Evolutionary conservation across 2,888 invertebrate species (phyloP).

Genomic region (Drosophila basisetae): DNA sequence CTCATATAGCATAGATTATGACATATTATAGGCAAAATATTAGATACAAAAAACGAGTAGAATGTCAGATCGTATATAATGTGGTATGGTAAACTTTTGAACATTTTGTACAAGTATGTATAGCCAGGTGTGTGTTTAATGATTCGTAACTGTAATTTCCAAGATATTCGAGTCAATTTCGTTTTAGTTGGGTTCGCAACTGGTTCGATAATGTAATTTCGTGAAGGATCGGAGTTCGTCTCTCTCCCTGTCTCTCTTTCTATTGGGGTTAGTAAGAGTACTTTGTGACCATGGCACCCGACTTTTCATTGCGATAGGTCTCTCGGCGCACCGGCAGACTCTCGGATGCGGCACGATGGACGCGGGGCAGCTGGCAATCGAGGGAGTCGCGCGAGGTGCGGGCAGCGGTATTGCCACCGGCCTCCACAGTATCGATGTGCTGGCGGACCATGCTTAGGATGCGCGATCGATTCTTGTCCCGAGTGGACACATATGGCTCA

Average conservation of each 20-base stretch:
- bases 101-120: slow-evolving; percentile 27
- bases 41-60: slow-evolving; percentile 47
- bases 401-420: slow-evolving; percentile 86
- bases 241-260: neutral
- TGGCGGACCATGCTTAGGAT: slow-evolving; percentile 88
- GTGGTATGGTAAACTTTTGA: slow-evolving; percentile 18
- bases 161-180: slow-evolving; percentile 25
- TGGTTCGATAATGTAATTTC: slow-evolving; percentile 28
- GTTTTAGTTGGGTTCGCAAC: slow-evolving; percentile 29
- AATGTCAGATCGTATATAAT: slow-evolving; percentile 35
- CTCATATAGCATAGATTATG: slow-evolving; percentile 21
- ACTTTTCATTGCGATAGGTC: slow-evolving; percentile 78
- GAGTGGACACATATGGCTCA: slow-evolving; percentile 89
- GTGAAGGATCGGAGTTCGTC: slow-evolving; percentile 3
- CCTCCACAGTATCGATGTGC: slow-evolving; percentile 87
- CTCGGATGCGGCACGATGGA: slow-evolving; percentile 86
- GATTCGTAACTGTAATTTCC: slow-evolving; percentile 16
- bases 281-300: slow-evolving; percentile 82
- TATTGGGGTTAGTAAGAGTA: slow-evolving; percentile 67
- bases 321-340: slow-evolving; percentile 77
- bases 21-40: slow-evolving; percentile 40
- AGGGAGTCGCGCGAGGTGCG: slow-evolving; percentile 88
- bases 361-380: slow-evolving; percentile 88
- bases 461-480: slow-evolving; percentile 88
- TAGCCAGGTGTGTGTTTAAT: slow-evolving; percentile 31